Conservation (phyloP, 1,140 invertebrate species). For the Pachyrhynchus sulphureomaculatus region DNA sequence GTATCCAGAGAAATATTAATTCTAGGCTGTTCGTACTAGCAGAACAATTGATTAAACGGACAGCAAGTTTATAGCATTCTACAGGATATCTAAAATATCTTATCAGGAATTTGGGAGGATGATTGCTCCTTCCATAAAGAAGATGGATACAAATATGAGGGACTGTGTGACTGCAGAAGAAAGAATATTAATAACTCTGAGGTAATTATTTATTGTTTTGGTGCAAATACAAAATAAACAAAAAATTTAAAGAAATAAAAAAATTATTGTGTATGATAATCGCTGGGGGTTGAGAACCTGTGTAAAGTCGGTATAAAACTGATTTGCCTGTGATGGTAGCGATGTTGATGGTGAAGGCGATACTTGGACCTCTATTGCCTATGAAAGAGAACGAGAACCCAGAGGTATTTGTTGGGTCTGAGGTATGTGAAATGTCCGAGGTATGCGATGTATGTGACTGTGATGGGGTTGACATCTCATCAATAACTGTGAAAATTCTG, state of each 20-base stretch:
- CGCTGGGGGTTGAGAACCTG: background rate
- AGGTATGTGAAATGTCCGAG: background rate
- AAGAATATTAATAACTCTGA: background rate
- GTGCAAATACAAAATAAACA: too few relatives aligned
- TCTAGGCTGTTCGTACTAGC: constrained; percentile 7
- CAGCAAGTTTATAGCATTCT: constrained; percentile 7
- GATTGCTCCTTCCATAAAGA: constrained; percentile 16
- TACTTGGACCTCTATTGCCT: background rate
- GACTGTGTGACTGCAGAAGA: constrained; percentile 2
- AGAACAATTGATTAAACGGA: background rate
- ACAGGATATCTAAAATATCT: constrained; percentile 8
- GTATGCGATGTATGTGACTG: constrained; percentile 1
- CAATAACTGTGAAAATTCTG: constrained; percentile 34
- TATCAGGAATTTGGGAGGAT: constrained; percentile 21
- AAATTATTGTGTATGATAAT: too few relatives aligned
- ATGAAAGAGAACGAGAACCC: background rate
- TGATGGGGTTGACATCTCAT: constrained; percentile 35
- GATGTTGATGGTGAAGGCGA: background rate
- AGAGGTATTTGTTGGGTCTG: background rate
- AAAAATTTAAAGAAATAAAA: too few relatives aligned
- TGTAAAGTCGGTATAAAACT: background rate
- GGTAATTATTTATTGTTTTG: background rate
- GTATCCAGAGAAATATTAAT: background rate
- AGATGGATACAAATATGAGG: constrained; percentile 23
- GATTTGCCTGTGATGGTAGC: background rate